phyloP scores from a whole-genome alignment of 2,113 vertebrate genomes.

The Calidris pygmaea region DNA sequence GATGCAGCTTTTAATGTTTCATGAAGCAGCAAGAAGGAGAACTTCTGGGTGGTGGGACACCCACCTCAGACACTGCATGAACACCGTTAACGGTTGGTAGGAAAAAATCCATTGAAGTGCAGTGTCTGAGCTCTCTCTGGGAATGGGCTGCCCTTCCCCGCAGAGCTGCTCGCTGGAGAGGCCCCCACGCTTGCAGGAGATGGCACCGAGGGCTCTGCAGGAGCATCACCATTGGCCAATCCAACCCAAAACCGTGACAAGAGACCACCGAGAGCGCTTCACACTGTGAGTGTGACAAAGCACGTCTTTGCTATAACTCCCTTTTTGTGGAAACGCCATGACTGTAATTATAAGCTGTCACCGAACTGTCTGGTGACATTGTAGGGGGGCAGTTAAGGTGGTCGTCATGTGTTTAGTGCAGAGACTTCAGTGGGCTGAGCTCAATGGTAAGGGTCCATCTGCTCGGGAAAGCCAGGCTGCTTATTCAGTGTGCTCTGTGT shows the following conservation, averaged over 20 bases:
- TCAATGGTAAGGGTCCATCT: neutral
- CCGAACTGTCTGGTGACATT: fast-evolving
- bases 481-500: neutral
- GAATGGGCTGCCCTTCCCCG: too few species aligned
- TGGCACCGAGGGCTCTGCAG: fast-evolving
- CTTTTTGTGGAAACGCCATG: neutral
- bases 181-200: neutral
- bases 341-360: fast-evolving
- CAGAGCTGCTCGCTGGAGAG: neutral
- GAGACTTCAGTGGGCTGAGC: neutral
- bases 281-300: neutral
- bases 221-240: too few species aligned
- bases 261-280: neutral
- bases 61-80: neutral
- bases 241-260: too few species aligned
- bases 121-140: neutral
- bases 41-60: neutral
- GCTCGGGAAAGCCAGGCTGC: neutral
- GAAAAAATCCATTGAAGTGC: neutral
- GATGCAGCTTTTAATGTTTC: neutral
- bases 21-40: neutral
- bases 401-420: fast-evolving
- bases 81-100: fast-evolving
- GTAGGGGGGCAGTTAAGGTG: too few species aligned
- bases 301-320: neutral